Conservation (phyloP, 2,888 invertebrate genomes). For the Thera britannica region DNA sequence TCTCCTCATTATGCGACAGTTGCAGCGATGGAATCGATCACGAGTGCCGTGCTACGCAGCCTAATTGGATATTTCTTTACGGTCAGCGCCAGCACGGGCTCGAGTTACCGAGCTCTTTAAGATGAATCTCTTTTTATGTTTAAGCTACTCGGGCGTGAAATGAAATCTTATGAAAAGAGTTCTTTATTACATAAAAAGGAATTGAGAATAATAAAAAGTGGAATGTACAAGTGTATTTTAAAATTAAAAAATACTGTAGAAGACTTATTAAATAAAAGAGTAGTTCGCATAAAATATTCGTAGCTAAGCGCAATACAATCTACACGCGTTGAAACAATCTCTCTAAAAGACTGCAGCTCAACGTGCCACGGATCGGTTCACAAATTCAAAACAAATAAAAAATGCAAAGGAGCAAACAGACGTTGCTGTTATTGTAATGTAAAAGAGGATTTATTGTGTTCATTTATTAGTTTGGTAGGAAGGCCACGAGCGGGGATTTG, state of each 20-base stretch:
- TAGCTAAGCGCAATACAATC: conserved; percentile 8
- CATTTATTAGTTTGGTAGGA: conserved; percentile 78
- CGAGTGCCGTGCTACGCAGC: conserved; percentile 67
- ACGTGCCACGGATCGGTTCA: conserved; percentile 36
- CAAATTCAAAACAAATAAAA: conserved; percentile 44
- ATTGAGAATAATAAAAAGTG: no score
- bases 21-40: conserved; percentile 70
- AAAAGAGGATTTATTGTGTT: conserved; percentile 74
- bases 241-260: no score
- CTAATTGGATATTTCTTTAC: conserved; percentile 78
- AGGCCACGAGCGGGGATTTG: conserved; percentile 71
- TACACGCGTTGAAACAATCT: conserved; percentile 19
- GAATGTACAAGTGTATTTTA: no score
- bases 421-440: conserved; percentile 65
- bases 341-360: conserved; percentile 25
- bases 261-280: background rate
- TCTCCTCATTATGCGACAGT: conserved; percentile 76
- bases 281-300: background rate
- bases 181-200: conserved; percentile 9
- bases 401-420: conserved; percentile 55
- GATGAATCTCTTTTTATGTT: conserved; percentile 58
- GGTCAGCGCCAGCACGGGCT: conserved; percentile 62
- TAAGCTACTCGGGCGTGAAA: conserved; percentile 56
- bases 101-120: conserved; percentile 56
- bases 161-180: conserved; percentile 41